Percentiles rank a stretch among this genome's conserved stretches.
These are phyloP conservation scores for Sandelia bainsii DNA, from an alignment of 2,797 vertebrate species.

Conservation along the genomic window DNA sequence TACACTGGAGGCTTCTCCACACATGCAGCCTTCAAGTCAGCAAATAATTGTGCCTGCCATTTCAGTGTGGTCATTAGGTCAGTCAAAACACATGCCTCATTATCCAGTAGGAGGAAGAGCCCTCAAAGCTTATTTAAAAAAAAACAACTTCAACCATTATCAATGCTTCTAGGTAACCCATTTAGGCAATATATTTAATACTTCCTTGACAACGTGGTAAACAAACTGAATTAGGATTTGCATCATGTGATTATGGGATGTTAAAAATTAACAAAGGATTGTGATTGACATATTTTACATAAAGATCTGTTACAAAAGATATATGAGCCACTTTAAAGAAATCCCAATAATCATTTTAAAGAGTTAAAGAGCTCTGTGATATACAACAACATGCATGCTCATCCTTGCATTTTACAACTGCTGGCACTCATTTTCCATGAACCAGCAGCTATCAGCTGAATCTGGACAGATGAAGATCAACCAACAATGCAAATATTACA, in stretches of 20 bases:
- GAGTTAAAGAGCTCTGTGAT: conserved; percentile 1
- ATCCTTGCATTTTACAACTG: conserved; percentile 1
- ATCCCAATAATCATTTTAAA: conserved; percentile 8
- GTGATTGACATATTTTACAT: conserved; percentile 24
- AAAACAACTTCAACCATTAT: conserved; percentile 42
- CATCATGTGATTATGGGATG: conserved; percentile 22
- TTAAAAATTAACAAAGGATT: conserved; percentile 16
- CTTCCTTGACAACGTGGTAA: conserved; percentile 57
- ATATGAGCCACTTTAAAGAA: conserved; percentile 33
- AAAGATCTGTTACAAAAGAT: conserved; percentile 2
- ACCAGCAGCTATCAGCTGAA: neutral
- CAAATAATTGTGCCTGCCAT: conserved; percentile 40
- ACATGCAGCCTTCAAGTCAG: conserved; percentile 31
- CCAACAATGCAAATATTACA: conserved; percentile 29
- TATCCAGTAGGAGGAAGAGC: conserved; percentile 42
- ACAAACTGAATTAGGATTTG: conserved; percentile 26
- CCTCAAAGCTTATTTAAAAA: conserved; percentile 59
- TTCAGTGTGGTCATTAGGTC: conserved; percentile 49
- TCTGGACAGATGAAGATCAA: neutral
- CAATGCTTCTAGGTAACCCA: conserved; percentile 63
- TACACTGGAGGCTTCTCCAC: conserved; percentile 35
- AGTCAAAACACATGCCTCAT: conserved; percentile 41
- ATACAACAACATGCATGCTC: neutral
- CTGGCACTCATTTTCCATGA: conserved; percentile 7
- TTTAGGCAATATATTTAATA: conserved; percentile 57